Evolutionary conservation across 2,888 invertebrate genomes (phyloP), one percentile per base, ranked within the genome.

Genomic region (Cheilosia pagana): DNA sequence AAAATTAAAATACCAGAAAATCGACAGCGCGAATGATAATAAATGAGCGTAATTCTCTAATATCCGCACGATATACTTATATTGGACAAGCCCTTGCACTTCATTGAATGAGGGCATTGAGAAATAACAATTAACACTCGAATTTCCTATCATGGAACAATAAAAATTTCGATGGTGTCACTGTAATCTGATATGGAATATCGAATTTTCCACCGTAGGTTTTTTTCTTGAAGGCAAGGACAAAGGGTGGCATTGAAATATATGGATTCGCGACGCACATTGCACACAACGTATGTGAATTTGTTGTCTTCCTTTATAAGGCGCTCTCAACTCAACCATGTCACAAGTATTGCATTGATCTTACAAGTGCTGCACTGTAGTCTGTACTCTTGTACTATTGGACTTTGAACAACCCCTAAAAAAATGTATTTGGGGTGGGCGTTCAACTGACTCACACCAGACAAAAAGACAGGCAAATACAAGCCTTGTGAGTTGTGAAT

Each of bases 1-100:
- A 67, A 81, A 85, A 85, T 85, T 81, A 72, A 85, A 85, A 85
- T 85, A 71, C 75, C 75, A 39, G 53, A 60, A 76, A 85, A 62
- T 67, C 75, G 75, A 70, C 50, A 79, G 70, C 71, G 85, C 71
- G 71, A 48, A 62, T 81, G 67, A 85, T 81, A 76, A 71, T 57
- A 71, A 81, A 81, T 67, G 81, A 81, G 28, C 25, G 28, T 45
- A 28, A 39, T 65, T 57, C 52, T 25, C 52, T 25, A 23, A 55
- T 75, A 28, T 55, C 35, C 50, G 35, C 25, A 31, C 31, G 14
- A 25, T 35, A 41, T 39, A 3, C 25, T 16, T 59, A 39, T 43
- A 19, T 31, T 39, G 23, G 14, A n/a, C 31, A 81, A 10, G 53
- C 41, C 25, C 62, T 62, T 81, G 63, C 81, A 82, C 71, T 65